Evolutionary conservation across 2,113 vertebrate genomes (phyloP).

Genomic region (Pelmatolapia mariae): DNA sequence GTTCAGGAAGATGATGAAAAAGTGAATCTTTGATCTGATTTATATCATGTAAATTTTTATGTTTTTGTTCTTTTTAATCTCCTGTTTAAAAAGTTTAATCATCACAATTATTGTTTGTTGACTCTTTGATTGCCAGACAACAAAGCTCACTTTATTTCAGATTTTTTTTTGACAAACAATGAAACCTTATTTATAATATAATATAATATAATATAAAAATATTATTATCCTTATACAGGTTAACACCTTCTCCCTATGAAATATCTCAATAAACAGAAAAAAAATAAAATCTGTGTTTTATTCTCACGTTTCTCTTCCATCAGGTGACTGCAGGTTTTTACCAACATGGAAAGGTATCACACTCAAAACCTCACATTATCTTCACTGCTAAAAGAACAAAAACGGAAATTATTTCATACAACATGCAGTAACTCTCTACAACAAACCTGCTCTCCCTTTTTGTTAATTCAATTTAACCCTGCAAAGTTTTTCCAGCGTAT

Average conservation of each 20-base stretch:
- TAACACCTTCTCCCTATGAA: not conserved
- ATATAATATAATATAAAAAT: too few relatives aligned
- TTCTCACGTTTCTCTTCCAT: not conserved
- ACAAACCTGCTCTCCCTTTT: not conserved
- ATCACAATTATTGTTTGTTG: accelerated
- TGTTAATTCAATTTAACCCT: not conserved
- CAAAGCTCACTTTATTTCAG: not conserved
- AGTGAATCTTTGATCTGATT: accelerated
- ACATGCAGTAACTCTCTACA: not conserved
- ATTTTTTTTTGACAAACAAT: not conserved
- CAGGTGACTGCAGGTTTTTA: not conserved
- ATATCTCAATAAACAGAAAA: not conserved
- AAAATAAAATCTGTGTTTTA: not conserved
- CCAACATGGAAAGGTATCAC: not conserved
- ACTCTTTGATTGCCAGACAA: not conserved
- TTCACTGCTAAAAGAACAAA: not conserved
- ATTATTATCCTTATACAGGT: not conserved
- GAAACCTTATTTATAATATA: too few relatives aligned
- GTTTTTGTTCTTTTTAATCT: not conserved
- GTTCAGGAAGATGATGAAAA: accelerated
- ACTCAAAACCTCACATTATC: not conserved
- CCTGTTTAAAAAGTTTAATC: not conserved
- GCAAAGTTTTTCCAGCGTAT: not conserved
- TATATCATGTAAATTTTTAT: accelerated
- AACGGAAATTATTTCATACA: accelerated